Conservation (phyloP, 2,113 vertebrate species). For the Eulemur rufifrons region DNA sequence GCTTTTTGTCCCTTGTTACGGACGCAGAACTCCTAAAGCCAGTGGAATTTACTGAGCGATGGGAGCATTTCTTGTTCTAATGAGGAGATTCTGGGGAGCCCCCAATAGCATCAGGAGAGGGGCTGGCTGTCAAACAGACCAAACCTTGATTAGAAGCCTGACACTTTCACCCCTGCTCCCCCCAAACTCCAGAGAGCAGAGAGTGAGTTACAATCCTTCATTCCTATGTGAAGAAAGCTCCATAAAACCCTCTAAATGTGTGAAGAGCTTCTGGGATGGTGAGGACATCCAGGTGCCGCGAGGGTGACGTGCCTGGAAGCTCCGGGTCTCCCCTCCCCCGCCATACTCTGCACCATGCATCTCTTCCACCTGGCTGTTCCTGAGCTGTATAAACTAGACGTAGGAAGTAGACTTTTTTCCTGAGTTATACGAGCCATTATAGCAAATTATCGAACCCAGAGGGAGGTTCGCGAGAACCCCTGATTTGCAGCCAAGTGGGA, state of each 20-base stretch:
- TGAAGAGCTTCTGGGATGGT: background rate
- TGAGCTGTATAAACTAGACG: background rate
- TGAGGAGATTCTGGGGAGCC: background rate
- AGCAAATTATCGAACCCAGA: background rate
- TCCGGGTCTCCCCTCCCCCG: fast-evolving
- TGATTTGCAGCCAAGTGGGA: background rate
- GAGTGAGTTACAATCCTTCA: background rate
- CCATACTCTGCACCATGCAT: too few relatives aligned
- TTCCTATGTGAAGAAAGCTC: background rate
- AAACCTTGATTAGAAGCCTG: background rate
- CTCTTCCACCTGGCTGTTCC: background rate
- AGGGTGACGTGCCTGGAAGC: background rate
- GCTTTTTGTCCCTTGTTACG: background rate
- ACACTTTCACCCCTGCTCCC: background rate
- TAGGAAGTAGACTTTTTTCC: background rate
- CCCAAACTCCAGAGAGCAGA: background rate
- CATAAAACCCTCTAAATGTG: background rate
- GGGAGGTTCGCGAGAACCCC: background rate
- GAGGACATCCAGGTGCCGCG: background rate
- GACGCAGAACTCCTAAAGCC: background rate
- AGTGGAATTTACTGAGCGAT: background rate
- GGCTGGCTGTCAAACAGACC: background rate
- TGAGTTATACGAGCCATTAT: background rate
- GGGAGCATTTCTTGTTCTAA: background rate
- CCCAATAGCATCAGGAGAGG: background rate